Conservation (phyloP, 2,888 invertebrate species). For the Amaurobius ferox region DNA sequence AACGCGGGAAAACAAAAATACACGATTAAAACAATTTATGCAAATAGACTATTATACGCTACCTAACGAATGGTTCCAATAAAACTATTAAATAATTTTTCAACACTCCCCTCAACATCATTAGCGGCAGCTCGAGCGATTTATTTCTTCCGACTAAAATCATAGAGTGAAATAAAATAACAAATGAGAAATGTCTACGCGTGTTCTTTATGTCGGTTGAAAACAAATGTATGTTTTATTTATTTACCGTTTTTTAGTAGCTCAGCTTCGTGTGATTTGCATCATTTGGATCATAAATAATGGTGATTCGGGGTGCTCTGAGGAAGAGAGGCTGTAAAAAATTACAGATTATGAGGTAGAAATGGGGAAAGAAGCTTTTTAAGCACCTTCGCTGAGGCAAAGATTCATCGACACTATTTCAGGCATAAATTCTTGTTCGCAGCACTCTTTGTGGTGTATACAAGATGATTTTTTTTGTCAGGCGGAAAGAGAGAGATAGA, state of each 20-base stretch:
- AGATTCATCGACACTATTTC: conserved; percentile 7
- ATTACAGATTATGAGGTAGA: too few relatives aligned
- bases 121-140: too few relatives aligned
- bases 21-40: too few relatives aligned
- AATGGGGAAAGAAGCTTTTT: neutral
- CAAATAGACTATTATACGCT: too few relatives aligned
- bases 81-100: too few relatives aligned
- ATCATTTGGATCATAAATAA: conserved; percentile 1
- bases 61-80: too few relatives aligned
- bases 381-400: conserved; percentile 3
- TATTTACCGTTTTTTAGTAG: neutral
- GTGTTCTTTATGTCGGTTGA: too few relatives aligned
- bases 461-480: conserved; percentile 8
- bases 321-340: neutral
- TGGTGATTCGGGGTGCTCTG: neutral
- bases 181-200: too few relatives aligned
- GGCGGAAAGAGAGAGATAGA: neutral
- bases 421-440: neutral
- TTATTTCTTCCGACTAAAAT: too few relatives aligned
- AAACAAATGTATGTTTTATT: conserved; percentile 2
- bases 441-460: neutral
- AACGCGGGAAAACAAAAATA: too few relatives aligned
- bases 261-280: neutral
- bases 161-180: too few relatives aligned
- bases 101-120: too few relatives aligned